These are phyloP conservation scores for Manacus vitellinus DNA, from an alignment of 2,113 vertebrate species.

Conservation along the genomic window DNA sequence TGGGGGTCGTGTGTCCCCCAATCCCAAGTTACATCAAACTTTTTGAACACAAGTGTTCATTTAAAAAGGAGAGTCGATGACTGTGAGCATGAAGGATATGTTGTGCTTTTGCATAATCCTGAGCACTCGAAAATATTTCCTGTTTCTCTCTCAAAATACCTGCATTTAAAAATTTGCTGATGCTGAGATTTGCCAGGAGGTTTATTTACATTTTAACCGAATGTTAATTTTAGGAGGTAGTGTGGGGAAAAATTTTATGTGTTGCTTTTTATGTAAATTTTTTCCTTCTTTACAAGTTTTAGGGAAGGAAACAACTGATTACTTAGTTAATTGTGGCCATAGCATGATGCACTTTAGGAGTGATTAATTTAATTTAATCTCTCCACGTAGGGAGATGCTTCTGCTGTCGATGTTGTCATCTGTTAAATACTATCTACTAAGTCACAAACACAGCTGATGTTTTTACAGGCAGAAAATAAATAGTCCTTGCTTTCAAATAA, in stretches of 20 bases:
- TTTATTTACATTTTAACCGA: neutral
- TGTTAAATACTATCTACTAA: neutral
- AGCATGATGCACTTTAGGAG: neutral
- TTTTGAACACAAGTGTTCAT: neutral
- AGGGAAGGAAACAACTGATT: neutral
- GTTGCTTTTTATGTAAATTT: neutral
- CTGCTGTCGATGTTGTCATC: neutral
- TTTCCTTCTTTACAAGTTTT: neutral
- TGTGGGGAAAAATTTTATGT: neutral
- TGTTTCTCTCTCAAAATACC: neutral
- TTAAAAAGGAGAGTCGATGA: neutral
- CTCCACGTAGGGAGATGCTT: neutral
- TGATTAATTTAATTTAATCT: too few relatives aligned
- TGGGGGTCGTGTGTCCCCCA: neutral
- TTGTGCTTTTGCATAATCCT: neutral
- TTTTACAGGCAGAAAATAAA: neutral
- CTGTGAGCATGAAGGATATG: neutral
- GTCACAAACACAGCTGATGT: neutral
- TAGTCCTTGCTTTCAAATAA: neutral
- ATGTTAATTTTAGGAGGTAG: neutral
- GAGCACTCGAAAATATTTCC: neutral
- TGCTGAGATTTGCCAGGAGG: neutral
- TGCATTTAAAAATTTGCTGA: neutral
- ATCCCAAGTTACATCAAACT: neutral
- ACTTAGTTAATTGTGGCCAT: neutral